Conservation (phyloP, 1,140 invertebrate species). For the Drosophila ercepeae region DNA sequence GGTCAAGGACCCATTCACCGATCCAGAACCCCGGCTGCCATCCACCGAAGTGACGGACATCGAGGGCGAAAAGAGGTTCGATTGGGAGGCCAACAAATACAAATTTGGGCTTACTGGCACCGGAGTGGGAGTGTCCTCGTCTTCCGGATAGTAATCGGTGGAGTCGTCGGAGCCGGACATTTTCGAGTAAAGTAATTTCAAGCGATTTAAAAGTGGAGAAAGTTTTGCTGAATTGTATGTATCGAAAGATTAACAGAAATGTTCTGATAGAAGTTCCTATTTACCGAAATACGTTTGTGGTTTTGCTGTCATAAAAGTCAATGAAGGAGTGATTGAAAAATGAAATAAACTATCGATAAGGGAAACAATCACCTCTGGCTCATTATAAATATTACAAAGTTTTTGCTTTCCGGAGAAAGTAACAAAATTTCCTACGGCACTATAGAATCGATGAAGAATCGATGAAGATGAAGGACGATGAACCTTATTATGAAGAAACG, state of each 20-base stretch:
- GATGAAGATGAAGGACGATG: too few species aligned
- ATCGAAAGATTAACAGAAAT: not conserved
- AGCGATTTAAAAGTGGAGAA: not conserved
- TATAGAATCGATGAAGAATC: too few species aligned
- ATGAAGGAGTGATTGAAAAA: not conserved
- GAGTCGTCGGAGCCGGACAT: not conserved
- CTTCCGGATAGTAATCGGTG: not conserved
- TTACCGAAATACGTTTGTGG: not conserved
- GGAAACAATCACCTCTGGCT: too few species aligned
- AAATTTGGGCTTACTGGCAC: slow-evolving; percentile 2
- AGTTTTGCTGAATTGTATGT: not conserved
- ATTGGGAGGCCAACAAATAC: not conserved
- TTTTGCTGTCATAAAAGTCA: not conserved
- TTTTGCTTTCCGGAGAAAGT: too few species aligned
- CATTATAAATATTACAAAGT: too few species aligned
- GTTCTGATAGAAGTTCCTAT: not conserved
- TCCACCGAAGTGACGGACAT: slow-evolving; percentile 8
- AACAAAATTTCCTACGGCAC: too few species aligned
- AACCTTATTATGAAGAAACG: too few species aligned
- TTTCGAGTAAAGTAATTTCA: not conserved
- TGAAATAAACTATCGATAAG: not conserved
- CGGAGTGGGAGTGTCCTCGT: not conserved
- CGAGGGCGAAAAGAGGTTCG: not conserved
- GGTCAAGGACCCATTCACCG: not conserved
- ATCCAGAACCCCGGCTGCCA: not conserved